These are phyloP conservation scores for Leucophenga maculata DNA, from an alignment of 2,888 invertebrate genomes.

Conservation along the genomic window DNA sequence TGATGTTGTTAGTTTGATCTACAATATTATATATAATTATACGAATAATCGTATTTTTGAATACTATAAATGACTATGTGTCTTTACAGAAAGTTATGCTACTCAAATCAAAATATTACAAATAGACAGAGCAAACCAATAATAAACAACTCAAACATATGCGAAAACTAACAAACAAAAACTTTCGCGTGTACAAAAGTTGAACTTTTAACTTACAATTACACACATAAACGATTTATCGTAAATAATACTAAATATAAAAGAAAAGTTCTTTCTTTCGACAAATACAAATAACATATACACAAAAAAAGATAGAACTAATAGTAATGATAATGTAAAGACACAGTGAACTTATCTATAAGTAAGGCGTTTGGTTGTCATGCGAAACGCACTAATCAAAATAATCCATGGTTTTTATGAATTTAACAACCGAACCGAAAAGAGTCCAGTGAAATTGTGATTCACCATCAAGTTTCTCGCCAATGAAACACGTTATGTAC, in stretches of 20 bases:
- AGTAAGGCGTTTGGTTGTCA: too few relatives aligned
- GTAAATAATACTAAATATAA: too few relatives aligned
- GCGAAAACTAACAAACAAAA: constrained; percentile 13
- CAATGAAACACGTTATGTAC: constrained; percentile 94
- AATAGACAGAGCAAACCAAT: constrained; percentile 18
- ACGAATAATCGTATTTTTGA: constrained; percentile 10
- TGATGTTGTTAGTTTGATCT: constrained; percentile 25
- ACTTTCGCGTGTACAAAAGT: constrained; percentile 6
- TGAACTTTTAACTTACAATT: constrained; percentile 39
- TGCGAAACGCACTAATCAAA: constrained; percentile 41
- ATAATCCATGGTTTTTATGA: constrained; percentile 93
- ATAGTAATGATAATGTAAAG: too few relatives aligned
- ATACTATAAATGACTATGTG: constrained; percentile 30
- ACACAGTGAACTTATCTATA: too few relatives aligned
- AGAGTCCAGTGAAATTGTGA: constrained; percentile 99
- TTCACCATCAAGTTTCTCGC: constrained; percentile 86
- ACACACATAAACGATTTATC: background rate
- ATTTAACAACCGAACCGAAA: constrained; percentile 96
- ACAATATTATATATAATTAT: too few relatives aligned
- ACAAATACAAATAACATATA: too few relatives aligned
- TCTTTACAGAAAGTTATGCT: constrained; percentile 24
- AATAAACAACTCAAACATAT: constrained; percentile 34
- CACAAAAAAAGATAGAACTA: too few relatives aligned
- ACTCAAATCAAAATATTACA: constrained; percentile 14
- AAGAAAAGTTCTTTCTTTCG: background rate